A percentile compares a stretch with the other conserved stretches of the same genome.
Conservation (phyloP, 2,797 vertebrate genomes). For the Hapalemur alaotrensis region DNA sequence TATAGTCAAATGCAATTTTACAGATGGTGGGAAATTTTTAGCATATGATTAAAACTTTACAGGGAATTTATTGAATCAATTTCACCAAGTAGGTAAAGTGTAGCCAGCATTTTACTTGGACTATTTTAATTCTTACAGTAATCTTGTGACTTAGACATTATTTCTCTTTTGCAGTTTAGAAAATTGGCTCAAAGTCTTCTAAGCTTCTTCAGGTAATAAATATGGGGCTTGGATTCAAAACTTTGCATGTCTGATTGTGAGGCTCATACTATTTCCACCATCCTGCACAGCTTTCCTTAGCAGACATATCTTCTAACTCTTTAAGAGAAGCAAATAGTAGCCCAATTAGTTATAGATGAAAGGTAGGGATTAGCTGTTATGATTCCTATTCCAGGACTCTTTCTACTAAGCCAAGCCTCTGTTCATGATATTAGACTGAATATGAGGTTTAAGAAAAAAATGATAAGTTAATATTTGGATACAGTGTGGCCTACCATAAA, state of each 20-base stretch:
- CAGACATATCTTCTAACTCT: not conserved
- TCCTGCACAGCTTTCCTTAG: not conserved
- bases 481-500: not conserved
- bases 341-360: not conserved
- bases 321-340: not conserved
- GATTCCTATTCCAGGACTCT: not conserved
- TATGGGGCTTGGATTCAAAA: not conserved
- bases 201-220: not conserved
- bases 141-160: not conserved
- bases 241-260: not conserved
- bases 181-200: not conserved
- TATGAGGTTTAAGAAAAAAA: not conserved
- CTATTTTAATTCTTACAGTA: not conserved
- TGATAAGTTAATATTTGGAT: not conserved
- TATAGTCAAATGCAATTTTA: slow-evolving; percentile 34
- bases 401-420: not conserved
- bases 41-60: not conserved
- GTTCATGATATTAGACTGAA: not conserved
- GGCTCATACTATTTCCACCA: not conserved
- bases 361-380: not conserved
- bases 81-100: not conserved
- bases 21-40: slow-evolving; percentile 24
- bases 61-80: not conserved
- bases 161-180: not conserved
- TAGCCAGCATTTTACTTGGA: not conserved